Evolutionary conservation across 2,113 vertebrate species (phyloP), one percentile per base, ranked within the genome.

Genomic region (Cyprinodon tularosa): DNA sequence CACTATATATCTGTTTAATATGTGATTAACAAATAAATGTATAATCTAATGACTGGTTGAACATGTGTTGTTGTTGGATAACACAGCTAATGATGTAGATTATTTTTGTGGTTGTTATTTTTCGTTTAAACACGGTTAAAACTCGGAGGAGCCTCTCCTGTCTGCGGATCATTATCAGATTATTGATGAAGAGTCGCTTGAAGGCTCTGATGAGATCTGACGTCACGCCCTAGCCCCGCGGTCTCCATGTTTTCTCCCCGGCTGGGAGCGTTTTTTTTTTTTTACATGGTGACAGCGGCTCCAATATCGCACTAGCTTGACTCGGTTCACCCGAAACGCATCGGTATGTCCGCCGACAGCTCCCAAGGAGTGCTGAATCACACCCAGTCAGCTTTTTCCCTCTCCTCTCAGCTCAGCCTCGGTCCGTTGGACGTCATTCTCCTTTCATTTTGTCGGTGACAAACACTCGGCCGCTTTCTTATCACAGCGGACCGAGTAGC

Each of bases 241-340:
- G 85, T 66, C 84, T 86, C 82, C 78, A 86, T 88, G 87, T 88
- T 90, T 77, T 78, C 71, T 61, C 39, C n/a, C 20, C 60, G 22
- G 66, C 67, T 22, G 42, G 68, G 12, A 57, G 50, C 38, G 74
- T 65, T 72, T 68, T 72, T 53, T 29, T 29, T 29, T 29, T 29
- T 29, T 29, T 29, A 71, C 37, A 57, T 81, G 72, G 76, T 74
- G 66, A 82, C 68, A 72, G 74, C 60, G 57, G 65, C 39, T 62
- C 9, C 42, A 77, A 70, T 7, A 0, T 44, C 22, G 47, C 37
- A 20, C 38, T 45, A 36, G 17, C n/a, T 39, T n/a, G 4, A n/a
- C 47, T 66, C 13, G 6, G 44, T 48, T 59, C 53, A 7, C 47
- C 3, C 36, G 17, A 40, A 17, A 36, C 17, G 14, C 40, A 65